These are phyloP conservation scores for Centropus bengalensis DNA, from an alignment of 2,113 vertebrate genomes.

Conservation along the genomic window DNA sequence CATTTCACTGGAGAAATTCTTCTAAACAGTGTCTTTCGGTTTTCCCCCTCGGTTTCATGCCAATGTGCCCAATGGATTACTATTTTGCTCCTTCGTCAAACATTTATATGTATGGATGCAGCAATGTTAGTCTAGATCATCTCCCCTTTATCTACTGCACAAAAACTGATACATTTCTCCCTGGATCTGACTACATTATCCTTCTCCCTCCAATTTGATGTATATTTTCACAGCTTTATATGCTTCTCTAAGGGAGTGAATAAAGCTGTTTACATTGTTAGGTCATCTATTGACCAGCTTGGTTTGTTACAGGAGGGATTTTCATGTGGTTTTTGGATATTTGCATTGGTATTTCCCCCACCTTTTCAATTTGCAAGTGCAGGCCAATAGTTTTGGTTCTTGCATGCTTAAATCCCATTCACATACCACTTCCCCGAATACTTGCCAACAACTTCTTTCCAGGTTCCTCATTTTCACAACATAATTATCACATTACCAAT, in stretches of 20 bases:
- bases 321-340: background rate
- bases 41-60: background rate
- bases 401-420: background rate
- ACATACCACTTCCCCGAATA: background rate
- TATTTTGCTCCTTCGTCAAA: background rate
- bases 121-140: background rate
- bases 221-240: background rate
- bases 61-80: background rate
- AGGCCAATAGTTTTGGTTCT: background rate
- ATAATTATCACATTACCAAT: background rate
- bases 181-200: background rate
- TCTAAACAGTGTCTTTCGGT: background rate
- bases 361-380: background rate
- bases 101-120: background rate
- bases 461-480: background rate
- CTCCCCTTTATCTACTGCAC: background rate
- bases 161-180: background rate
- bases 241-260: background rate
- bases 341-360: background rate
- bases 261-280: background rate
- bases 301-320: background rate
- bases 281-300: background rate
- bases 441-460: background rate
- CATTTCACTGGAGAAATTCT: background rate
- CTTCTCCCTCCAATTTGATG: background rate